Conservation (phyloP, 1,140 invertebrate species). For the Musca domestica region DNA sequence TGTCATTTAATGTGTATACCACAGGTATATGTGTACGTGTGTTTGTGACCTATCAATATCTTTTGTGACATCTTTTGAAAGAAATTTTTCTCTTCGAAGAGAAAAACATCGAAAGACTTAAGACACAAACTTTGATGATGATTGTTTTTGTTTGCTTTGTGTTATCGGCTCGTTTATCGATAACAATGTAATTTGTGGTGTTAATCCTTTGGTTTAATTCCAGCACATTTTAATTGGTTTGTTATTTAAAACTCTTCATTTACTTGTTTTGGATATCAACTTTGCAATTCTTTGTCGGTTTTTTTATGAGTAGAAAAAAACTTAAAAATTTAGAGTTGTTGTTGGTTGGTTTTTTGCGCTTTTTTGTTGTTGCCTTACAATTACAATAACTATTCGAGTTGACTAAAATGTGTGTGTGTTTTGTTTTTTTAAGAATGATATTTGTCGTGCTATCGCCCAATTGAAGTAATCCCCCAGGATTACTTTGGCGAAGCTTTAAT, state of each 20-base stretch:
- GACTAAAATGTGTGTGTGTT: slow-evolving; percentile 5
- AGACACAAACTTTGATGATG: slow-evolving; percentile 31
- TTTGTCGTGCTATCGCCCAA: slow-evolving; percentile 30
- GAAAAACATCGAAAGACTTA: neutral
- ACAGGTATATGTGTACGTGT: no score
- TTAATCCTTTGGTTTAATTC: slow-evolving; percentile 52
- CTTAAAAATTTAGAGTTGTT: slow-evolving; percentile 4
- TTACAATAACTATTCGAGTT: neutral
- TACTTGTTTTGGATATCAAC: slow-evolving; percentile 16
- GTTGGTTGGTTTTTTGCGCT: neutral
- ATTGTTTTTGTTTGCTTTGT: neutral
- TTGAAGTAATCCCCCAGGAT: slow-evolving; percentile 39
- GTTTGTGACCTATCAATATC: no score
- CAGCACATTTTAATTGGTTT: slow-evolving; percentile 39
- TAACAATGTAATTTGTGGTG: neutral
- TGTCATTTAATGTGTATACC: slow-evolving; percentile 16
- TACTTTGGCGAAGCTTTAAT: slow-evolving; percentile 44
- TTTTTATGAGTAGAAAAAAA: neutral
- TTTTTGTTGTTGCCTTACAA: neutral
- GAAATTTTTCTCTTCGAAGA: no score
- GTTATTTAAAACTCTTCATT: no score
- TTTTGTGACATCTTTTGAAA: no score
- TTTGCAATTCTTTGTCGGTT: neutral
- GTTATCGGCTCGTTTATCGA: neutral
- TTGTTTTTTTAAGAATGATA: no score